Evolutionary conservation across 2,888 invertebrate species (phyloP).

Genomic region (Escarpia spicata): DNA sequence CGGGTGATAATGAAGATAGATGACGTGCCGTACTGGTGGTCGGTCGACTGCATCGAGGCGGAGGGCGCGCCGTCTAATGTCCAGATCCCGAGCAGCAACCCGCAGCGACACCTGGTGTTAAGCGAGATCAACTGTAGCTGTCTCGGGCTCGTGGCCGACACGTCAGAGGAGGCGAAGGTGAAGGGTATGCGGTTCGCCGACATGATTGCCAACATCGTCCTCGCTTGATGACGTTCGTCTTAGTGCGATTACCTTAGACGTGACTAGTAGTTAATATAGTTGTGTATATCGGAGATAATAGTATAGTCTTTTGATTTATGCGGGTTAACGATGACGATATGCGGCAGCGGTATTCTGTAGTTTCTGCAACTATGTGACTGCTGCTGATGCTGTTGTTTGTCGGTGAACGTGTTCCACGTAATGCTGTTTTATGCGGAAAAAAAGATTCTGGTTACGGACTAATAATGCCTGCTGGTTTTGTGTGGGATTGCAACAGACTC

Average conservation of each 20-base stretch:
- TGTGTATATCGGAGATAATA: not conserved
- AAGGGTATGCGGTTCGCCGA: conserved; percentile 39
- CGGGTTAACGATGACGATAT: not conserved
- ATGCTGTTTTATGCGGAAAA: not conserved
- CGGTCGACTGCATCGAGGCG: not conserved
- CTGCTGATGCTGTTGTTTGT: not conserved
- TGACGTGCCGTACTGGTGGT: not conserved
- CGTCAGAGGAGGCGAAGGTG: conserved; percentile 38
- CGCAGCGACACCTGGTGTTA: conserved; percentile 38
- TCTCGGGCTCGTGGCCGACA: conserved; percentile 39
- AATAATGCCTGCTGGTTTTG: not conserved
- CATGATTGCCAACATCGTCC: conserved; percentile 38
- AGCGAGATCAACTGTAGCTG: conserved; percentile 41
- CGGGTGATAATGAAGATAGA: conserved; percentile 24
- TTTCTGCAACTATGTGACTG: not conserved
- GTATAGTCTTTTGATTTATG: not conserved
- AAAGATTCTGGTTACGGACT: not conserved
- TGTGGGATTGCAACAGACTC: not conserved
- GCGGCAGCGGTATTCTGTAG: not conserved
- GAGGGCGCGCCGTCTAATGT: conserved; percentile 20
- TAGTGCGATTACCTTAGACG: not conserved
- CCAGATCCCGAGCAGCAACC: conserved; percentile 36
- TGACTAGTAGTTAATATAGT: not conserved
- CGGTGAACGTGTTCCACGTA: not conserved
- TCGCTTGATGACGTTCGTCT: not conserved